A percentile compares a stretch with the other conserved stretches of the same genome.
These are phyloP conservation scores for Meiosimyza decipiens DNA, from an alignment of 2,888 invertebrate species.

Conservation along the genomic window DNA sequence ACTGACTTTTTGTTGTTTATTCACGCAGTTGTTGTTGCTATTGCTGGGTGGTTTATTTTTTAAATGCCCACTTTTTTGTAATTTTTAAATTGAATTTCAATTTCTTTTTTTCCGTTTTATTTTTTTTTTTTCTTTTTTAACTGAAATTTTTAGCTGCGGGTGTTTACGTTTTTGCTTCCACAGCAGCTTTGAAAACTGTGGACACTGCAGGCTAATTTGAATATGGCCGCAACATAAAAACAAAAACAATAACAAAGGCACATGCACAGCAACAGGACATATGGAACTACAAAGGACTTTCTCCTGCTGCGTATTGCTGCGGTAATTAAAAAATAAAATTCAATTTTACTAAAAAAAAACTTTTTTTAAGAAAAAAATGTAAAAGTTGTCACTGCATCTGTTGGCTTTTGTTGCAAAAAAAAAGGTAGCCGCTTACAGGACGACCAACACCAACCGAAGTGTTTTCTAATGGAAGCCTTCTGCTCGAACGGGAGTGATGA, in stretches of 20 bases:
- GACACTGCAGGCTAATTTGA: slow-evolving; percentile 27
- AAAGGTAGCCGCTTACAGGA: slow-evolving; percentile 3
- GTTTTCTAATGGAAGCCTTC: slow-evolving; percentile 17
- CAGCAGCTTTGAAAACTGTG: slow-evolving; percentile 15
- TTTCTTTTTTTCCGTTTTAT: slow-evolving; percentile 27
- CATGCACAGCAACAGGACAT: slow-evolving; percentile 13
- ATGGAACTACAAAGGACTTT: slow-evolving; percentile 10
- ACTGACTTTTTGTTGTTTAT: slow-evolving; percentile 34
- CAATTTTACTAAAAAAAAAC: slow-evolving; percentile 1
- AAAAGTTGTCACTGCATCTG: slow-evolving; percentile 42
- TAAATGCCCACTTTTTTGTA: slow-evolving; percentile 20
- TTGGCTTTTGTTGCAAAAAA: slow-evolving; percentile 23
- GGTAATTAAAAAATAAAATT: slow-evolving; percentile 20
- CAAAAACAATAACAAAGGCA: slow-evolving; percentile 16
- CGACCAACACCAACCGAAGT: neutral
- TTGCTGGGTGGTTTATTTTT: neutral
- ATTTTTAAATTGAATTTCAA: slow-evolving; percentile 38
- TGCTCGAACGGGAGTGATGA: slow-evolving; percentile 48
- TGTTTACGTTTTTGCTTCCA: slow-evolving; percentile 16
- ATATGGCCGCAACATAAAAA: slow-evolving; percentile 15
- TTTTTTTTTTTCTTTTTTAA: neutral
- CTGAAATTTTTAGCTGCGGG: slow-evolving; percentile 26
- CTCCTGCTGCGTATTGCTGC: no score
- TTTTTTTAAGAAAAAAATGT: neutral
- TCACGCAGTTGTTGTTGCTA: slow-evolving; percentile 4